phyloP scores from a whole-genome alignment of 2,797 vertebrate species.

The Lagorchestes hirsutus region DNA sequence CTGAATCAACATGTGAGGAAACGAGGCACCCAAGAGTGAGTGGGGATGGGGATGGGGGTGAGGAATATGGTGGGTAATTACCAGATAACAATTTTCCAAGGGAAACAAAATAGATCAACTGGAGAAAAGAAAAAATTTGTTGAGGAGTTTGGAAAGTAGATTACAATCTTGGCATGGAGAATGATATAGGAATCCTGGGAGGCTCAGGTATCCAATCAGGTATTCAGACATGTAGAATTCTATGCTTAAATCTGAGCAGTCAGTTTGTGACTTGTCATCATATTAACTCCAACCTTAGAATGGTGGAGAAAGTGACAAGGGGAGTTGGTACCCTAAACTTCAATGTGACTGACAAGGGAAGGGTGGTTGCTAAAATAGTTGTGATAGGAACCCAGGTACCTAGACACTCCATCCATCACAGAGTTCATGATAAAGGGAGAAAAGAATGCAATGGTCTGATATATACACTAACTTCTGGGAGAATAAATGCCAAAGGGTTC shows the following conservation, averaged over 20 bases:
- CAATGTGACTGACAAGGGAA: neutral
- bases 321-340: neutral
- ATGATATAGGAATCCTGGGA: neutral
- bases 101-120: neutral
- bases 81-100: neutral
- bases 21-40: neutral
- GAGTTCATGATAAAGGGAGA: neutral
- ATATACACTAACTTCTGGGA: neutral
- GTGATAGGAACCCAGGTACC: neutral
- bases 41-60: neutral
- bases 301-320: neutral
- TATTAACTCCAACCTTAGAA: neutral
- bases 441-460: neutral
- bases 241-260: neutral
- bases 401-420: neutral
- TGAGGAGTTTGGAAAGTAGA: neutral
- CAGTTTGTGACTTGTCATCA: neutral
- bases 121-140: neutral
- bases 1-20: neutral
- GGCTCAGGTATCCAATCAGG: neutral
- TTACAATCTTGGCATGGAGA: neutral
- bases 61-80: neutral
- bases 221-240: neutral
- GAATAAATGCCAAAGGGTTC: neutral
- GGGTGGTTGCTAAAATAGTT: neutral